Evolutionary conservation across 2,888 invertebrate genomes (phyloP).

Genomic region (Strigamia transsilvanica): DNA sequence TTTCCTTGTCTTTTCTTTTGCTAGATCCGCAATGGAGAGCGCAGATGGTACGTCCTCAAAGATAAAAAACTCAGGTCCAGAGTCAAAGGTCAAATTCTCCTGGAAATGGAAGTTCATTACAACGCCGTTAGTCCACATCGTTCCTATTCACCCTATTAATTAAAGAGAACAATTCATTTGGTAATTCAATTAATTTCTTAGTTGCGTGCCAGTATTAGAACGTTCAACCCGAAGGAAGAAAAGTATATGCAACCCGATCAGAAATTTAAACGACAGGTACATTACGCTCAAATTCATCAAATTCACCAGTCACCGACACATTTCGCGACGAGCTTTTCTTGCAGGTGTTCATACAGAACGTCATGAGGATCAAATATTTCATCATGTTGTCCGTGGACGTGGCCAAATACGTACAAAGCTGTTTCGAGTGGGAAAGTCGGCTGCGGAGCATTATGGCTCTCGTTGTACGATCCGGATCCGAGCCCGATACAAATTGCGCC

Average conservation of each 20-base stretch:
- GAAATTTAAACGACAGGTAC: slow-evolving; percentile 88
- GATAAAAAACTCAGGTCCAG: slow-evolving; percentile 89
- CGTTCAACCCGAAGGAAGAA: slow-evolving; percentile 92
- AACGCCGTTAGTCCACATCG: slow-evolving; percentile 79
- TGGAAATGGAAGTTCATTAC: slow-evolving; percentile 92
- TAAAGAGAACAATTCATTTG: neutral
- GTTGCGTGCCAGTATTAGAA: slow-evolving; percentile 88
- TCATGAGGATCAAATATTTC: slow-evolving; percentile 88
- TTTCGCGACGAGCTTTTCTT: no score
- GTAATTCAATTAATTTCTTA: slow-evolving; percentile 60
- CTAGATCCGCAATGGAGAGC: slow-evolving; percentile 88
- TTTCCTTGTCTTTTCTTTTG: no score
- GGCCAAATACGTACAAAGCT: slow-evolving; percentile 91
- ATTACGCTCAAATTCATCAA: no score
- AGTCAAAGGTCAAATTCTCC: slow-evolving; percentile 92
- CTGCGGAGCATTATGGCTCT: slow-evolving; percentile 84
- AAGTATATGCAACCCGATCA: slow-evolving; percentile 94
- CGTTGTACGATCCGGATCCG: slow-evolving; percentile 68
- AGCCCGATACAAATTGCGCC: no score
- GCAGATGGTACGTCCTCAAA: slow-evolving; percentile 94
- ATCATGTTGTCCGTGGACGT: slow-evolving; percentile 87
- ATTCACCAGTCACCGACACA: no score
- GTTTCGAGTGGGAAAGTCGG: slow-evolving; percentile 96
- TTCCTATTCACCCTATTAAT: no score
- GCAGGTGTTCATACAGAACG: slow-evolving; percentile 86